Evolutionary conservation across 2,113 vertebrate species (phyloP), one percentile per base, ranked within the genome.

Genomic region (Hassar affinis): DNA sequence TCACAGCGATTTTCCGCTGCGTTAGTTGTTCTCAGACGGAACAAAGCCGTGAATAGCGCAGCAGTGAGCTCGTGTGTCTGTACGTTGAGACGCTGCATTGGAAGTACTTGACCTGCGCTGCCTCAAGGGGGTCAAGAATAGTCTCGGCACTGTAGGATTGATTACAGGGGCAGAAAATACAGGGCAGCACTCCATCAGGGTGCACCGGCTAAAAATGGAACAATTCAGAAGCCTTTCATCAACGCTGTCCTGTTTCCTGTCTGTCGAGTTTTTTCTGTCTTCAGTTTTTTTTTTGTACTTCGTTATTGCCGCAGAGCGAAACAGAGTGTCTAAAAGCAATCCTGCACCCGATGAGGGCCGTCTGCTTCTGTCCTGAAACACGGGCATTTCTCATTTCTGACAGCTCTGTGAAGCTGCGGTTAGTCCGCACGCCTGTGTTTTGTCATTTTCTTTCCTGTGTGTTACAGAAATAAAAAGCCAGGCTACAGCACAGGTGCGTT

Each of bases 371-470:
- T 74, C 45, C 64, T 30, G 80, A 47, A 79, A 42, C 74, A 61
- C 35, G 38, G 68, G 54, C 61, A n/a, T 84, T 75, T 76, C 79
- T 81, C 66, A 80, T 80, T 74, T 72, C 71, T 84, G 76, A 84
- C 82, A 84, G 62, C 79, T 78, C 62, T 77, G 61, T 71, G 61
- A 86, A 84, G 75, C 38, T 51, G 12, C 11, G 75, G 78, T 33
- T 30, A 80, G 75, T 76, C 78, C 77, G 49, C 81, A 30, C 25
- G 12, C 57, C 33, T 38, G 56, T 57, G 84, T 64, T 77, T 83
- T 49, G 82, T 81, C 76, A 72, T 72, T 80, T 68, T 84, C 49
- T 45, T 79, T 35, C 18, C 68, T 18, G 57, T 12, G n/a, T 49
- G 45, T 85, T 59, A 27, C 68, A 52, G 61, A 82, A 86, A 81